phyloP scores from a whole-genome alignment of 30 jellyfish, hydroid and myxozoan species.

The Pseudorhiza aurosa region DNA sequence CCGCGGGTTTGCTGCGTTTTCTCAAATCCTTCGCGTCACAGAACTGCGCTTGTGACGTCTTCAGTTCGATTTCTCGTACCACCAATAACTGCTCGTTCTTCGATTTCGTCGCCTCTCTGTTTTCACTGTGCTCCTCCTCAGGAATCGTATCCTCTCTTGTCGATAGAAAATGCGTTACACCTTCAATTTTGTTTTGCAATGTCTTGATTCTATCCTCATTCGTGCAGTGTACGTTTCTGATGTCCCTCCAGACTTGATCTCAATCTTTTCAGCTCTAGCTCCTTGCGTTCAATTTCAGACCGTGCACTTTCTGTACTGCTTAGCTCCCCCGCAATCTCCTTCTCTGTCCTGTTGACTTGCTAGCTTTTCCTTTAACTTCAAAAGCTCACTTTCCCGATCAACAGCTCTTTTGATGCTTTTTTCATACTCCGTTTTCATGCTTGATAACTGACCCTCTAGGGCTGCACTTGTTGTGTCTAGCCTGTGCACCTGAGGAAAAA shows the following conservation, averaged over 20 bases:
- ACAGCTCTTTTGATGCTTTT: constrained; percentile 20
- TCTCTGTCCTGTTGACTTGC: constrained; percentile 56
- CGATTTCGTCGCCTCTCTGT: background rate
- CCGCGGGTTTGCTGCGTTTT: background rate
- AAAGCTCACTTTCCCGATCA: constrained; percentile 53
- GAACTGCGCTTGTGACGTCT: constrained; percentile 68
- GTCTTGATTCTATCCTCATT: constrained; percentile 66
- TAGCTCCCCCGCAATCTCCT: constrained; percentile 65
- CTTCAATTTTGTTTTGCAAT: constrained; percentile 71
- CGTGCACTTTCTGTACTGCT: constrained; percentile 62
- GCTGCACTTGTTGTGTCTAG: constrained; percentile 47
- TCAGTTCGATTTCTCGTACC: constrained; percentile 74
- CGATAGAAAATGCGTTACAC: constrained; percentile 62
- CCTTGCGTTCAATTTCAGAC: constrained; percentile 54
- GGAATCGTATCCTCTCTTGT: constrained; percentile 28
- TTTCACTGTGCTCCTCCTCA: constrained; percentile 22
- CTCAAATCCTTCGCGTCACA: constrained; percentile 54
- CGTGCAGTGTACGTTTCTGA: constrained; percentile 63
- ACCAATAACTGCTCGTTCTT: constrained; percentile 64
- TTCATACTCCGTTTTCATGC: constrained; percentile 62
- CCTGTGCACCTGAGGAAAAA: constrained; percentile 23
- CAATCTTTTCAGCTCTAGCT: constrained; percentile 45
- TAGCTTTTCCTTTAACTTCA: constrained; percentile 27
- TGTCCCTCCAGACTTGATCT: constrained; percentile 67
- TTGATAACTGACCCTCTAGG: constrained; percentile 38